Evolutionary conservation across 2,797 vertebrate species (phyloP), one percentile per base, ranked within the genome.

Genomic region (Anniella stebbinsi): DNA sequence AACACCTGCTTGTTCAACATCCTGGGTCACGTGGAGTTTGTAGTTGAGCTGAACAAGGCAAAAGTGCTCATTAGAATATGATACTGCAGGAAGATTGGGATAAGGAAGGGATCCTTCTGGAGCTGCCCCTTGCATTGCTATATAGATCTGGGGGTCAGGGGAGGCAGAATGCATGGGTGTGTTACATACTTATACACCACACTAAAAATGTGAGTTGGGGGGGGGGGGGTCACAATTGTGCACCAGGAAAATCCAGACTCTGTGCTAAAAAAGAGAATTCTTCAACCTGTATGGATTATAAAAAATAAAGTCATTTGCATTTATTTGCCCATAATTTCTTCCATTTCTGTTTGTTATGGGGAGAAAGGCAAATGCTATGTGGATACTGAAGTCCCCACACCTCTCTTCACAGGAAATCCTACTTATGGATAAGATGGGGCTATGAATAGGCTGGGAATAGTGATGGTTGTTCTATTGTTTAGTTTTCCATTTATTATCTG

Each of bases 1-100:
- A 87, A 92, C 72, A 0, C 96, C 96, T 95, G 83, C 91, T 96
- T 95, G 90, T 92, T 94, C 96, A 96, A 96, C 80, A 96, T 67
- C 84, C 28, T 3, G 28, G 18, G 70, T 45, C 78, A 8, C 54
- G 8, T 0, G 36, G 51, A 63, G 70, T 57, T 80, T 72, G 90
- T 72, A 54, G 0, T 0, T 0, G 80, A 91, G 63, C 82, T 1
- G 69, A 89, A 45, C 60, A 86, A 87, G 86, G 84, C 86, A 89
- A 91, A 77, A 0, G 36, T 70, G 88, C 15, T 94, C 86, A 66
- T 63, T 25, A 88, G 36, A 90, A 81, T 51, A 87, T 0, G 75
- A 84, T n/a, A 28, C 2, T 0, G 1, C 60, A 48, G 94, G 82
- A 93, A 85, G 83, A n/a, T 3, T n/a, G 38, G 33, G 36, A 25